Evolutionary conservation across 2,113 vertebrate genomes (phyloP), one percentile per base, ranked within the genome.

Genomic region (Etia nguti): DNA sequence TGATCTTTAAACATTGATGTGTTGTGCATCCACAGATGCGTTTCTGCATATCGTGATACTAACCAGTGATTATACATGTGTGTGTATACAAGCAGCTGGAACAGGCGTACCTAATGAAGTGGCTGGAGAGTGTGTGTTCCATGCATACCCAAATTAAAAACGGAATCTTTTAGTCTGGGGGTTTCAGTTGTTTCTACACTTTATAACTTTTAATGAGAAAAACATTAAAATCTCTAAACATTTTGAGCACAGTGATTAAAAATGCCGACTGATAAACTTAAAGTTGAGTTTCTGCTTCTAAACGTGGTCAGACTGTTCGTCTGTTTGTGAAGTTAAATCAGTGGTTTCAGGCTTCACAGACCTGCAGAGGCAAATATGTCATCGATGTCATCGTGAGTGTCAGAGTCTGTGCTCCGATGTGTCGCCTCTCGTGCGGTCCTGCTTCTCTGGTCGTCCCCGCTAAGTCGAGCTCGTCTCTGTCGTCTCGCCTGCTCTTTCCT

Each of bases 341-440:
- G 1, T 3, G 20, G 11, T 1, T 34, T 5, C 24, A 8, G 80
- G 52, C 13, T 15, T 96, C 87, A 97, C 38, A 95, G 92, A 29
- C 94, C 96, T 9, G 91, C 57, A 2, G 89, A 94, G 10, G 94
- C 87, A 90, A 97, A 97, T 81, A 97, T 97, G 75, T 96, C 91
- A 95, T 97, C 96, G 8, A 97, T 97, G 79, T 96, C 96, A 85
- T 95, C 85, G 0, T 22, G 41, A 2, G 11, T 22, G 2, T 22
- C 36, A 22, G 7, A 6, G 12, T 20, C 12, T 5, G 60, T 4
- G 57, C 85, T 75, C 60, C 26, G 50, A 38, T 52, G n/a, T 6
- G 79, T 16, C 4, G 4, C 15, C 52, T 54, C 10, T 5, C 3
- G 6, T 7, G 41, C 4, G 36, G 46, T 43, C 43, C 8, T 1